Base-by-base conservation (phyloP, 2,797 vertebrate genomes). In the Apodemus agrarius region DNA sequence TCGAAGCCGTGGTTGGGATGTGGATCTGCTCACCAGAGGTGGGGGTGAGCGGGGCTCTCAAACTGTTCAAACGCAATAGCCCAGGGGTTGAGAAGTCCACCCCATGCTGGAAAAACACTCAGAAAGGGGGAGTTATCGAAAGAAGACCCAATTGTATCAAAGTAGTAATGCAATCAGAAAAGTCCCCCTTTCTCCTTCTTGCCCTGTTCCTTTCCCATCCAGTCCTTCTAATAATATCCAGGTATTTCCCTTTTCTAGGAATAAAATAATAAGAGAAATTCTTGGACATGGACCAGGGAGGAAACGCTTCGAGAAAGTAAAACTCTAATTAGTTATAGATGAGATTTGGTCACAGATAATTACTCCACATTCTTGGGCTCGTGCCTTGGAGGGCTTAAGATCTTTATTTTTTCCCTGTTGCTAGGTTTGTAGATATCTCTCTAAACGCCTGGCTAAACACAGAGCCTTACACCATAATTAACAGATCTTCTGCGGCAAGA, bases 321-420 rank as follows among this genome's bases (percentile, higher is more conserved):
- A 96, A 95, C 97, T 96, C 94, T 97, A 94, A 97, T 97, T 97
- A 97, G 93, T 94, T 97, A 95, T 96, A 97, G 93, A 97, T 96
- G 95, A 95, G 90, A 96, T 96, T 91, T 96, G 85, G 97, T 97
- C 96, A 96, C 96, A 97, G 96, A 95, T 97, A 96, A 97, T 98
- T 96, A 94, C 40, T 91, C 46, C 22, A 1, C 97, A 94, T 97
- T 98, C 96, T 90, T 96, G 96, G 97, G 88, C 95, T 97, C 74
- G 40, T 78, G 94, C 86, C 91, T 83, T 91, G 79, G 89, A 92
- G 96, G 87, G 75, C 94, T 96, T 94, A 96, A 65, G 49, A 88
- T 90, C 49, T 87, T 85, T 95, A 52, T 82, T 52, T 90, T 90
- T 89, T 34, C n/a, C 54, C 84, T 82, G 82, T 95, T 91, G 88